Evolutionary conservation across 2,797 vertebrate genomes (phyloP), one percentile per base, ranked within the genome.

Genomic region (Amblyopsis hoosieri): DNA sequence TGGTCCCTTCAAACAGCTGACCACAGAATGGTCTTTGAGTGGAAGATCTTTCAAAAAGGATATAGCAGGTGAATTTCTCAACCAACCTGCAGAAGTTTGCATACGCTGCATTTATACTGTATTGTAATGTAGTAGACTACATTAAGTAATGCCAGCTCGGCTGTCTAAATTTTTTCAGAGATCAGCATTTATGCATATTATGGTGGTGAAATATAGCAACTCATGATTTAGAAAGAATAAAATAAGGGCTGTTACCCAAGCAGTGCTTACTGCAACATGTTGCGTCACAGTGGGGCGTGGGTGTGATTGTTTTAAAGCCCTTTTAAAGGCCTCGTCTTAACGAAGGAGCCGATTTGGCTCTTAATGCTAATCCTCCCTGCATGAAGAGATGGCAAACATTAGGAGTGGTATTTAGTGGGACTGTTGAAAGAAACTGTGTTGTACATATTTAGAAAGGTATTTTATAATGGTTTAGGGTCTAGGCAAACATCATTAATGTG

Each of bases 261-360:
- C 85, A 77, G 49, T 80, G 88, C 60, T 85, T 60, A 85, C 74
- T 85, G 82, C 80, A 87, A 88, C 87, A 84, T 86, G 85, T 91
- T 91, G 88, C 90, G 89, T 90, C 90, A 91, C 88, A 83, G 85
- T 64, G 76, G 85, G 85, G 83, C 85, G 87, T 84, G 85, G 77
- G 82, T 77, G 75, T 72, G 10, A 63, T 73, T 62, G 76, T 47
- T 85, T 78, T 83, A 87, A 88, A 85, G 71, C 74, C 79, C 63
- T 69, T 85, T 87, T 82, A 87, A 85, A 86, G 79, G 80, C 77
- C 84, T 82, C 65, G 60, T 90, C 82, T 86, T 79, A 71, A 81
- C 80, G 84, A 80, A 83, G 78, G 64, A 85, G 82, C 84, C 79
- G 85, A 84, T 86, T 87, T 84, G 80, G 78, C 81, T 79, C 71